Evolutionary conservation across 2,113 vertebrate species (phyloP).

Genomic region (Pseudolaguvia tuberculata): DNA sequence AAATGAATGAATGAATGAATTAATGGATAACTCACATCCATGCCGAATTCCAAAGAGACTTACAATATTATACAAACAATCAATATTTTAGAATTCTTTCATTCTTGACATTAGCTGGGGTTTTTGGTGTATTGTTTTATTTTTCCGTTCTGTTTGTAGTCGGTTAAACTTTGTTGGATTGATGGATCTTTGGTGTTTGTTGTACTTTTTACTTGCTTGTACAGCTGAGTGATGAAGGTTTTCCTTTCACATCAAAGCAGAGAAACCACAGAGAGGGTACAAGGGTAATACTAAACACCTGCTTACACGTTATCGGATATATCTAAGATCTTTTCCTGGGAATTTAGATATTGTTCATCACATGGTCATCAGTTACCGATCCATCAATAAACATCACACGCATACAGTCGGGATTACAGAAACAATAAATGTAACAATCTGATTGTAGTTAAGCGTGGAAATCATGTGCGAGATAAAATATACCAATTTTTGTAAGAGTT

Average conservation of each 20-base stretch:
- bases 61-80: background rate
- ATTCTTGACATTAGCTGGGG: too few species aligned
- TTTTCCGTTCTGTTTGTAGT: background rate
- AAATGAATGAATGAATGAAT: too few species aligned
- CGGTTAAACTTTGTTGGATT: background rate
- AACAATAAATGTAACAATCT: background rate
- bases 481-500: too few species aligned
- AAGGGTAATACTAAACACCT: constrained; percentile 4
- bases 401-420: background rate
- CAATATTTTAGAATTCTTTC: background rate
- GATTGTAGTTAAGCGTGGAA: background rate
- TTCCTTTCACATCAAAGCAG: constrained; percentile 3
- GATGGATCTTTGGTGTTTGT: background rate
- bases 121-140: background rate
- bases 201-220: background rate
- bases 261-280: background rate
- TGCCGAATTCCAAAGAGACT: background rate
- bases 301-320: background rate
- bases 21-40: background rate
- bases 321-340: background rate
- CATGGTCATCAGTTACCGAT: background rate
- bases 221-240: background rate
- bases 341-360: background rate
- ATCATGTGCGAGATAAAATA: background rate
- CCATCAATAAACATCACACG: background rate